These are phyloP conservation scores for Chaetogeoica ovagalla DNA, from an alignment of 2,888 invertebrate genomes.

Conservation along the genomic window DNA sequence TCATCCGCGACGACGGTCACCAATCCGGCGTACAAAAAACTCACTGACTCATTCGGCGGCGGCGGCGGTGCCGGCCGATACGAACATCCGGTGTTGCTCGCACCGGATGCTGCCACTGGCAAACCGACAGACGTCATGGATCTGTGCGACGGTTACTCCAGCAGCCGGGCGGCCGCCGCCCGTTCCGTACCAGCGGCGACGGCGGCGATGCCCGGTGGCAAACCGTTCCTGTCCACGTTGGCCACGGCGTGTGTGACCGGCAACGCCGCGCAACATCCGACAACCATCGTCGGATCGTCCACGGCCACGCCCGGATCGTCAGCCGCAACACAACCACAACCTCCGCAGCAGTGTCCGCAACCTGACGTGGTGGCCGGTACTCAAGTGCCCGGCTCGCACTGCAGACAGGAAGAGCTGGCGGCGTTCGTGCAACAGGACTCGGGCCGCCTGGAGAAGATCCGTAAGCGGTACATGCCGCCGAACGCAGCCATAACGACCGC, in stretches of 20 bases:
- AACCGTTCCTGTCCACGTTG: slow-evolving; percentile 77
- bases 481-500: slow-evolving; percentile 56
- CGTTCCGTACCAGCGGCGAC: too few species aligned
- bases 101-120: background rate
- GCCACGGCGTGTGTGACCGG: slow-evolving; percentile 73
- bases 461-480: slow-evolving; percentile 66
- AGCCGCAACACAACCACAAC: slow-evolving; percentile 31
- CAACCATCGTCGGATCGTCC: slow-evolving; percentile 45
- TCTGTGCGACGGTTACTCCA: slow-evolving; percentile 27
- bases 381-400: slow-evolving; percentile 60
- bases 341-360: slow-evolving; percentile 54
- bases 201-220: slow-evolving; percentile 60
- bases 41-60: slow-evolving; percentile 66
- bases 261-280: slow-evolving; percentile 54
- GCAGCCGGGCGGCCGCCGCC: slow-evolving; percentile 45
- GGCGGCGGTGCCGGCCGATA: slow-evolving; percentile 14
- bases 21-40: slow-evolving; percentile 67
- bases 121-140: slow-evolving; percentile 20
- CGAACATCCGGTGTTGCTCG: slow-evolving; percentile 30
- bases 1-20: background rate
- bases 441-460: slow-evolving; percentile 77
- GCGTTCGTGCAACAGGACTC: slow-evolving; percentile 85
- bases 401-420: slow-evolving; percentile 69
- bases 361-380: slow-evolving; percentile 82
- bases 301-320: slow-evolving; percentile 9